Evolutionary conservation across 2,888 invertebrate species (phyloP), one percentile per base, ranked within the genome.

Genomic region (Hypomecis punctinalis): DNA sequence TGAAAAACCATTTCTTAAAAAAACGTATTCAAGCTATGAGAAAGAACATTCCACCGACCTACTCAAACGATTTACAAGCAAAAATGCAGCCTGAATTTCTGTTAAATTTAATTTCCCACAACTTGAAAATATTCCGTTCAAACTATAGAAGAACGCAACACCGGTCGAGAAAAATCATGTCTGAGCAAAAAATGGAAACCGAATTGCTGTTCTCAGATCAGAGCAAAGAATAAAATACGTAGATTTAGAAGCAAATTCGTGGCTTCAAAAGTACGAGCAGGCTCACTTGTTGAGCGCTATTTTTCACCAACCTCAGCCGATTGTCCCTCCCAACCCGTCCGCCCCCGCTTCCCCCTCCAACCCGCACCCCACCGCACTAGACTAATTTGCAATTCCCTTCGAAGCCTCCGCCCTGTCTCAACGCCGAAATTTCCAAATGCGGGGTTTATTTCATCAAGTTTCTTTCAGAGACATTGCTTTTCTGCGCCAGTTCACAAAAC

Each of bases 321-420:
- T 63, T 56, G 64, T 54, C 54, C 67, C 68, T 52, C 49, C 13
- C 39, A 66, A 61, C 61, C 63, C 62, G 13, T 35, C 49, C 61
- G 66, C 42, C 39, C 62, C 61, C 35, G 53, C 48, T 65, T 9
- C 53, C 49, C 43, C 46, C 68, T 66, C 40, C 23, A 3, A 23
- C 23, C 3, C 23, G 1, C 23, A 57, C 62, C 62, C 68, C 68
- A 42, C 71, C 74, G 58, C 73, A 70, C 64, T 51, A 68, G 75
- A 73, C 80, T 85, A 82, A 86, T 86, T 86, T 85, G 79, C 83
- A 82, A 85, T 83, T 79, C 83, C 80, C 78, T 74, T 70, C 70
- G 61, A 63, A 67, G 70, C 66, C 60, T 60, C 75, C 69, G 63
- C 68, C 69, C 72, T 75, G 87, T 88, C 76, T 72, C 68, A 68